These are phyloP conservation scores for Rhagologus leucostigma DNA, from an alignment of 2,113 vertebrate genomes.

Conservation along the genomic window DNA sequence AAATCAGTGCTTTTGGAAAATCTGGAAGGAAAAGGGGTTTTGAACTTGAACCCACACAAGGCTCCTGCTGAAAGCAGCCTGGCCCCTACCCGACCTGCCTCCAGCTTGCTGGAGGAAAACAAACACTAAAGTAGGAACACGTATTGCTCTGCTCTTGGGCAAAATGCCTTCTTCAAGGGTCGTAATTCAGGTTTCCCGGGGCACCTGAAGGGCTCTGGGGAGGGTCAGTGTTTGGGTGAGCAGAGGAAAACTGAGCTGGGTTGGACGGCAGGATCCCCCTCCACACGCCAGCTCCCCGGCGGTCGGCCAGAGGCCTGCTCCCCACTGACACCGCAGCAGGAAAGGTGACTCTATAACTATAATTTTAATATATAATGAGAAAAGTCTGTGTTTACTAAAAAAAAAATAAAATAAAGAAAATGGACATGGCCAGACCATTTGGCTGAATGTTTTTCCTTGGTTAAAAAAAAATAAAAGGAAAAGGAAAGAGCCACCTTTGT, in stretches of 20 bases:
- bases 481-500: constrained; percentile 26
- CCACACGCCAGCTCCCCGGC: not conserved
- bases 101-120: not conserved
- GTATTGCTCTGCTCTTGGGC: not conserved
- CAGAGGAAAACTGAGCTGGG: not conserved
- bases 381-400: constrained; percentile 21
- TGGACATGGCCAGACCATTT: not conserved
- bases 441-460: not conserved
- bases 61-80: not conserved
- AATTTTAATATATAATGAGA: constrained; percentile 43
- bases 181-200: not conserved
- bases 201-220: not conserved
- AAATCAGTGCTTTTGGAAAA: not conserved
- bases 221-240: not conserved
- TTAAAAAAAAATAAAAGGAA: not conserved
- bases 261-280: not conserved
- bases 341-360: constrained; percentile 21
- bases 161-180: not conserved
- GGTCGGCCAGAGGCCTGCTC: not conserved
- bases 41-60: not conserved
- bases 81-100: not conserved
- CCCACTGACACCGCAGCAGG: not conserved
- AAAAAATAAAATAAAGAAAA: not conserved
- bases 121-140: not conserved
- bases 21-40: not conserved